These are phyloP conservation scores for Aethina tumida DNA, from an alignment of 1,140 invertebrate genomes.

Conservation along the genomic window DNA sequence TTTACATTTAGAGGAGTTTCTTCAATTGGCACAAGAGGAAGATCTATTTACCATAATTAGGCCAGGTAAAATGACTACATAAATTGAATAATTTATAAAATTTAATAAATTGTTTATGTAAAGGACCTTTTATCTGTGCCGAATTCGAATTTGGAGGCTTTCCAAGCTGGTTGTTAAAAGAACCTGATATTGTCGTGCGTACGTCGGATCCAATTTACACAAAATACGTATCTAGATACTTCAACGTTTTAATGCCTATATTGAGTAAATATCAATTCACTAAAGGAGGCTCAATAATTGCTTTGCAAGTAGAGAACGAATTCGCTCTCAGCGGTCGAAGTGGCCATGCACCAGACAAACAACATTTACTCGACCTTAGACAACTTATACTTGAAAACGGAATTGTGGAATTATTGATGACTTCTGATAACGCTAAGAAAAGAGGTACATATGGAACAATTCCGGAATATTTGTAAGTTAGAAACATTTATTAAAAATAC, in stretches of 20 bases:
- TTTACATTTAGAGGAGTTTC: constrained; percentile 50
- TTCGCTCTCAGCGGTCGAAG: constrained; percentile 33
- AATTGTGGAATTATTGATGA: constrained; percentile 41
- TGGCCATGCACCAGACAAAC: too few species aligned
- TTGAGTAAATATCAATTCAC: constrained; percentile 41
- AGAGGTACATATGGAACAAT: constrained; percentile 13
- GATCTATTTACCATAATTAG: constrained; percentile 76
- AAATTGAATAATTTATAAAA: too few species aligned
- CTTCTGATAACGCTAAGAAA: constrained; percentile 38
- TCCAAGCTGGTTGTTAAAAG: constrained; percentile 21
- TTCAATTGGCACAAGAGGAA: constrained; percentile 71
- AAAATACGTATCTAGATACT: constrained; percentile 39
- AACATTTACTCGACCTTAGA: constrained; percentile 38
- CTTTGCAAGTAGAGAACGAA: constrained; percentile 46
- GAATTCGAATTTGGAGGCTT: constrained; percentile 52
- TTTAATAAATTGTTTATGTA: too few species aligned
- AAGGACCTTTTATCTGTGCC: constrained; percentile 92
- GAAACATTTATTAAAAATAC: too few species aligned
- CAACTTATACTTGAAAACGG: constrained; percentile 31
- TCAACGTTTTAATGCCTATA: constrained; percentile 38
- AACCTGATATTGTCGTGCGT: constrained; percentile 36
- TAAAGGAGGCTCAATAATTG: constrained; percentile 48
- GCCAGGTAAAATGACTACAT: too few species aligned
- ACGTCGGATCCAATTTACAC: constrained; percentile 40
- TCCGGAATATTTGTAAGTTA: constrained; percentile 14